Evolutionary conservation across 2,888 invertebrate genomes (phyloP).

Genomic region (Phanerotoma sp.): DNA sequence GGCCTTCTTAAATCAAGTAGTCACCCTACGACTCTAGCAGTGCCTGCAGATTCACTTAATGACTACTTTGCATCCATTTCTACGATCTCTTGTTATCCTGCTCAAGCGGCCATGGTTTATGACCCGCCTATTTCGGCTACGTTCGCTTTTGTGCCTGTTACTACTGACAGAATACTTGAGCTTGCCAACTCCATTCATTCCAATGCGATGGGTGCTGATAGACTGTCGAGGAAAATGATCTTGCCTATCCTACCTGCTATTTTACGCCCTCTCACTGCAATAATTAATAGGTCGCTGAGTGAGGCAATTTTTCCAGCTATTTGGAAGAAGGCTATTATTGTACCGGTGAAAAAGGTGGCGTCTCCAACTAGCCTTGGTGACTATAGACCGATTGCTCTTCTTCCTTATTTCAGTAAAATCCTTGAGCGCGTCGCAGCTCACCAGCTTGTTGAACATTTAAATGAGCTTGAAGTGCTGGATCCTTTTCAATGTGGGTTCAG

Average conservation of each 20-base stretch:
- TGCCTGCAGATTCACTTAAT: neutral
- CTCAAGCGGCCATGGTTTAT: neutral
- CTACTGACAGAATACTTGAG: no score
- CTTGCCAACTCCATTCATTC: no score
- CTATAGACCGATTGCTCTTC: neutral
- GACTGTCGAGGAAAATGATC: no score
- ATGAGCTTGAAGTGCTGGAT: neutral
- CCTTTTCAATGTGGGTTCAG: neutral
- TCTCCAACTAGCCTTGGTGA: no score
- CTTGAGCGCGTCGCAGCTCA: neutral
- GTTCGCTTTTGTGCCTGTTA: no score
- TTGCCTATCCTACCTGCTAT: neutral
- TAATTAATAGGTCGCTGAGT: neutral
- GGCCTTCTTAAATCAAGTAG: neutral
- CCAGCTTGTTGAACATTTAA: neutral
- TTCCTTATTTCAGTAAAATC: neutral
- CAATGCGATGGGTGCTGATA: no score
- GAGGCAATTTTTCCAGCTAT: no score
- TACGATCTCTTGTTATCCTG: neutral
- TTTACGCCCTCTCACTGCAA: neutral
- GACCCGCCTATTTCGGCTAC: no score
- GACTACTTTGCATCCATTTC: neutral
- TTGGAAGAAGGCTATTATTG: no score
- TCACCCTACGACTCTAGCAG: neutral
- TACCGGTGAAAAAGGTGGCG: no score